Evolutionary conservation across 2,113 vertebrate species (phyloP).

Genomic region (Chinchilla lanigera): DNA sequence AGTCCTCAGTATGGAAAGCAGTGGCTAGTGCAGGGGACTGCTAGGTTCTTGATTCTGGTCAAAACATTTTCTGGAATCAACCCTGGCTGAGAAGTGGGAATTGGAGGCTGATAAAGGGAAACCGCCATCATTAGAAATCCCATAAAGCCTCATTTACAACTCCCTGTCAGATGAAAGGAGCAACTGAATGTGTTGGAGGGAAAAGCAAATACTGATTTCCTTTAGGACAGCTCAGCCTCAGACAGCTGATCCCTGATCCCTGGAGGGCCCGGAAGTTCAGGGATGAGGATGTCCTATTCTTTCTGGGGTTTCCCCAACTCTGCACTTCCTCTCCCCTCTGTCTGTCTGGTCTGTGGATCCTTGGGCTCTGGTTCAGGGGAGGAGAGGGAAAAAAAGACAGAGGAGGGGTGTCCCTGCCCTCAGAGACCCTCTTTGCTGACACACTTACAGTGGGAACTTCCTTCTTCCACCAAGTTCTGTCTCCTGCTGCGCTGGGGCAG

Average conservation of each 20-base stretch:
- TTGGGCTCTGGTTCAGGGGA: neutral
- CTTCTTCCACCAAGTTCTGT: neutral
- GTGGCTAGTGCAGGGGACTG: neutral
- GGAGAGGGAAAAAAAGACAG: neutral
- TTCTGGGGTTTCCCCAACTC: neutral
- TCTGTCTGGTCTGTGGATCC: neutral
- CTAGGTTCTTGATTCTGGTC: slow-evolving; percentile 38
- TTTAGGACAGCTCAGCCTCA: neutral
- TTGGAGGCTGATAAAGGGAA: slow-evolving; percentile 75
- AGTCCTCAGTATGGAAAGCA: neutral
- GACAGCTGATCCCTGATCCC: neutral
- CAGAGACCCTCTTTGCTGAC: neutral
- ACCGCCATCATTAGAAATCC: slow-evolving; percentile 70
- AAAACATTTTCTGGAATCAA: slow-evolving; percentile 35
- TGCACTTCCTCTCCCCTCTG: neutral
- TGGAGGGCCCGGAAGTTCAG: neutral
- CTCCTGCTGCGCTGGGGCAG: neutral
- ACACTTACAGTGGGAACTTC: neutral
- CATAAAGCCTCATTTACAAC: slow-evolving; percentile 74
- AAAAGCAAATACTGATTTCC: slow-evolving; percentile 62
- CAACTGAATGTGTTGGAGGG: slow-evolving; percentile 52
- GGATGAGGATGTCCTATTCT: neutral
- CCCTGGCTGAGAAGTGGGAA: slow-evolving; percentile 52
- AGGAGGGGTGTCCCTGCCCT: neutral
- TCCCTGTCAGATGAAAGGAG: slow-evolving; percentile 71